Percentiles rank a stretch among this genome's conserved stretches.
phyloP scores from a whole-genome alignment of 2,113 vertebrate species.

The Phylloscopus trochilus region DNA sequence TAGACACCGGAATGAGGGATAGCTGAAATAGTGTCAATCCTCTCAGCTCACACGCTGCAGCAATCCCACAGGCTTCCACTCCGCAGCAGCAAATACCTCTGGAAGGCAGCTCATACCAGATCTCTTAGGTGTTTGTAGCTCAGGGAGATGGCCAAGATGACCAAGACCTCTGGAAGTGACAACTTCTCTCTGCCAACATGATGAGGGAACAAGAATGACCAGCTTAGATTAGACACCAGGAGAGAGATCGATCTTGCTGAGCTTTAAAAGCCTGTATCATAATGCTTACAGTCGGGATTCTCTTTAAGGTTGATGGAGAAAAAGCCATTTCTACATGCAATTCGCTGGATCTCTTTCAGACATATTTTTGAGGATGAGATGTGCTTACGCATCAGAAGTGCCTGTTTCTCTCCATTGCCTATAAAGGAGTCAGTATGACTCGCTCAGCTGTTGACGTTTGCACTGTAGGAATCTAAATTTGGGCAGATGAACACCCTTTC shows the following conservation, averaged over 20 bases:
- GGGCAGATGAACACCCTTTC: constrained; percentile 46
- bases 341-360: neutral
- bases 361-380: constrained; percentile 37
- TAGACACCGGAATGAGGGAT: neutral
- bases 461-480: constrained; percentile 58
- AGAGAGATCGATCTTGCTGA: neutral
- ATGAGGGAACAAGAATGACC: accelerated
- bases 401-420: constrained; percentile 45
- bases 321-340: neutral
- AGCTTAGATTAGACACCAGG: neutral
- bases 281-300: neutral
- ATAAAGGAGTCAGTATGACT: constrained; percentile 55
- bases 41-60: neutral
- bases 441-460: constrained; percentile 59
- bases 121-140: neutral
- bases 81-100: neutral
- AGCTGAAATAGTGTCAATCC: neutral
- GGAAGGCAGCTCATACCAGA: neutral
- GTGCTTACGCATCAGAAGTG: constrained; percentile 62
- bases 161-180: neutral
- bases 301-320: neutral
- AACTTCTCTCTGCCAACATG: neutral
- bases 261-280: neutral
- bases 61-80: neutral
- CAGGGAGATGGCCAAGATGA: neutral